Conservation (phyloP, 2,888 invertebrate genomes). For the Drosophila borborema region DNA sequence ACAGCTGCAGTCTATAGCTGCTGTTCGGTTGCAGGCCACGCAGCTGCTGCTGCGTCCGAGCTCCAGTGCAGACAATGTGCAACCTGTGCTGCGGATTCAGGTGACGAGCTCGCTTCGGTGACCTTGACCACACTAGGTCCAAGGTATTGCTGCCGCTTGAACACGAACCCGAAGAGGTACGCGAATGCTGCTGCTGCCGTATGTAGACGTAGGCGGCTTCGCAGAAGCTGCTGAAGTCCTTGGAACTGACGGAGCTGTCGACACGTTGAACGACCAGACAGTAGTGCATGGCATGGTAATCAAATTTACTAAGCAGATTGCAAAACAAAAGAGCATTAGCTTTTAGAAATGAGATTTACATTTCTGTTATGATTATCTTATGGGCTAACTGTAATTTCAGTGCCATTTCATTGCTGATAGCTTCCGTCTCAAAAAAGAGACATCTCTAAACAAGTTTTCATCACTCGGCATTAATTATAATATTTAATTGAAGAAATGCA, state of each 20-base stretch:
- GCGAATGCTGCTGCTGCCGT: slow-evolving; percentile 36
- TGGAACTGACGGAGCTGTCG: slow-evolving; percentile 27
- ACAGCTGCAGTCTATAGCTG: slow-evolving; percentile 84
- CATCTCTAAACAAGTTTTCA: too few relatives aligned
- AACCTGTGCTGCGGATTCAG: slow-evolving; percentile 72
- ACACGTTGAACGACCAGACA: slow-evolving; percentile 82
- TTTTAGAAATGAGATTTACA: background rate
- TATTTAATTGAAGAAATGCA: too few relatives aligned
- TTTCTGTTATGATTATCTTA: background rate
- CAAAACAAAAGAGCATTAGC: background rate
- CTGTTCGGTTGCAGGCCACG: slow-evolving; percentile 80
- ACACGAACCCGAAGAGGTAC: slow-evolving; percentile 27
- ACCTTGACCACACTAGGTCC: slow-evolving; percentile 79
- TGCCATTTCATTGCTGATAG: too few relatives aligned
- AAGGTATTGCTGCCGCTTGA: slow-evolving; percentile 59
- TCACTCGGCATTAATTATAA: too few relatives aligned
- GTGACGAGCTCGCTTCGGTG: slow-evolving; percentile 75
- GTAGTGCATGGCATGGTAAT: slow-evolving; percentile 85
- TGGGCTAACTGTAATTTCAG: too few relatives aligned
- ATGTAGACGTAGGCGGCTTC: slow-evolving; percentile 64
- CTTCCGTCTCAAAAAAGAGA: too few relatives aligned
- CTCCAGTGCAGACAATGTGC: slow-evolving; percentile 83
- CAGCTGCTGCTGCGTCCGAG: slow-evolving; percentile 82
- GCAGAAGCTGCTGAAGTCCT: slow-evolving; percentile 63
- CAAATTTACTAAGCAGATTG: slow-evolving; percentile 78